phyloP scores from a whole-genome alignment of 2,797 vertebrate genomes.

The Podarcis lilfordi region DNA sequence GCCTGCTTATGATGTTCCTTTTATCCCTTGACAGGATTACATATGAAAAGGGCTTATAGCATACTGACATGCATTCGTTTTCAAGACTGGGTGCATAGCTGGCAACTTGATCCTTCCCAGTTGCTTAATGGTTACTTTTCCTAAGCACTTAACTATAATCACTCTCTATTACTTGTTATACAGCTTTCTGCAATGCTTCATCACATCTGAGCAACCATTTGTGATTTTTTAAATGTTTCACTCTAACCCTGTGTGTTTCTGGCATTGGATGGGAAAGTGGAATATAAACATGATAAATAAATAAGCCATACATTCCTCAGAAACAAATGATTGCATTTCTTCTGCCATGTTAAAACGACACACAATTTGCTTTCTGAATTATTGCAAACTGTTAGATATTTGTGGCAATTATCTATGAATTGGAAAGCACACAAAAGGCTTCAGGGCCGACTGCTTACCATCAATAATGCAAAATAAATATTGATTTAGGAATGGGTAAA shows the following conservation, averaged over 20 bases:
- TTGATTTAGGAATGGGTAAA: not conserved
- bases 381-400: conserved; percentile 4
- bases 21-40: not conserved
- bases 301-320: not conserved
- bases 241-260: not conserved
- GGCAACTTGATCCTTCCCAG: too few relatives aligned
- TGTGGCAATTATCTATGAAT: not conserved
- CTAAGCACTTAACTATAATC: too few relatives aligned
- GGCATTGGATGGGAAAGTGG: not conserved
- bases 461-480: conserved; percentile 39
- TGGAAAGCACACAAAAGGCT: not conserved
- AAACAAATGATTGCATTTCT: not conserved
- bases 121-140: too few relatives aligned
- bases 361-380: conserved; percentile 12
- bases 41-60: not conserved
- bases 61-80: not conserved
- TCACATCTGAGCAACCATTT: not conserved
- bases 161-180: not conserved
- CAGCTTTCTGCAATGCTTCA: not conserved
- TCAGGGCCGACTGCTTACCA: not conserved
- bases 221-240: not conserved
- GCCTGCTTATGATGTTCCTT: not conserved
- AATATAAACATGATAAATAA: not conserved
- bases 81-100: not conserved
- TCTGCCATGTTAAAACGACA: not conserved